Evolutionary conservation across 2,888 invertebrate species (phyloP).

Genomic region (Kryphioiulus occultus): DNA sequence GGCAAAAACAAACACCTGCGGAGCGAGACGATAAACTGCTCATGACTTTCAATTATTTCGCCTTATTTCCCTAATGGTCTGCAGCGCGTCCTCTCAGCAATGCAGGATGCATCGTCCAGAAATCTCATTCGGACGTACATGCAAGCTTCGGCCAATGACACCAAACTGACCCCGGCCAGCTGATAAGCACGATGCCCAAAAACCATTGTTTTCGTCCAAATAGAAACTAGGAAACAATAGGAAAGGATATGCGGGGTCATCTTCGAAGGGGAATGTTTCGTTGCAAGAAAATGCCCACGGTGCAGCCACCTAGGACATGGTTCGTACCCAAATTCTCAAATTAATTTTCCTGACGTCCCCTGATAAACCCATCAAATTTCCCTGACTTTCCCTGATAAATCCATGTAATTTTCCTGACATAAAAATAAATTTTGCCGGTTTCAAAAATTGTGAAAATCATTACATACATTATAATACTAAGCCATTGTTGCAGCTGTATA

Average conservation of each 20-base stretch:
- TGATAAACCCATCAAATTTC: too few relatives aligned
- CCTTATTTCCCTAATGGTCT: neutral
- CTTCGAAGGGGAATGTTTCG: neutral
- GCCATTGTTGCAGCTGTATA: too few relatives aligned
- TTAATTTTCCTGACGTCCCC: too few relatives aligned
- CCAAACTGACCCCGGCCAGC: neutral
- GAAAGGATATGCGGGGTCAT: neutral
- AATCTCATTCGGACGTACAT: neutral
- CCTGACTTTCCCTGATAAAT: too few relatives aligned
- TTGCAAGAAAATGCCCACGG: neutral
- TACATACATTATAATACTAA: too few relatives aligned
- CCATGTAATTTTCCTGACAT: too few relatives aligned
- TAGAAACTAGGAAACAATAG: neutral
- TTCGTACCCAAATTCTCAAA: too few relatives aligned
- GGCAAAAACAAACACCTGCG: neutral
- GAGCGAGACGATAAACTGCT: constrained; percentile 25
- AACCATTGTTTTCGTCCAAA: neutral
- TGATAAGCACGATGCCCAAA: neutral
- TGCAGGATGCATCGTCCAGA: neutral
- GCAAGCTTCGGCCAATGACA: constrained; percentile 7
- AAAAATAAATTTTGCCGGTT: too few relatives aligned
- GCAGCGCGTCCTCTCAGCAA: neutral
- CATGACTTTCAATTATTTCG: constrained; percentile 14
- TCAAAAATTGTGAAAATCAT: too few relatives aligned
- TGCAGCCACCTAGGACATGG: too few relatives aligned